Conservation (phyloP, 2,797 vertebrate species). For the Echeneis naucrates region DNA sequence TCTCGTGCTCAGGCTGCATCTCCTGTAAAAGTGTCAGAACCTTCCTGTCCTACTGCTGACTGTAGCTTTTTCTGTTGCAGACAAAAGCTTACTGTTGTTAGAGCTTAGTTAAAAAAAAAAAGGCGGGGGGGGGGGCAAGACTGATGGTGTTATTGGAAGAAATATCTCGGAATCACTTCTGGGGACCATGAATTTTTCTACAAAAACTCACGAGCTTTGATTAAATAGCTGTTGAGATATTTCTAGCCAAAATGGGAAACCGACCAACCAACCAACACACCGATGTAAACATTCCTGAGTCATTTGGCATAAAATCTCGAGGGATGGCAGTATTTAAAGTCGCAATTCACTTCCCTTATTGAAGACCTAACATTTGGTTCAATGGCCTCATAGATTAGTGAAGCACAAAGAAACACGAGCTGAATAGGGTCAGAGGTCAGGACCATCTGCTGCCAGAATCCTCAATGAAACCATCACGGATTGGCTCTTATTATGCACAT, state of each 20-base stretch:
- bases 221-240: background rate
- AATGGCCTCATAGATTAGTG: constrained; percentile 22
- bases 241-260: background rate
- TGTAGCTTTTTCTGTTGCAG: no score
- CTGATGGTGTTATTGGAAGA: background rate
- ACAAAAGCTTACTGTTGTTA: no score
- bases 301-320: background rate
- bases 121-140: no score
- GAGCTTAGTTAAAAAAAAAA: no score
- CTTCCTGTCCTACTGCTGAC: no score
- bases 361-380: constrained; percentile 1
- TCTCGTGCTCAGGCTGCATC: no score
- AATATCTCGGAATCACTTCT: background rate
- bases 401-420: constrained; percentile 56
- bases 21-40: no score
- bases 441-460: constrained; percentile 55
- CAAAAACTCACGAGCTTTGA: background rate
- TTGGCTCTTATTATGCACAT: constrained; percentile 63
- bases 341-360: background rate
- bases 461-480: constrained; percentile 60
- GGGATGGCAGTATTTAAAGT: constrained; percentile 10
- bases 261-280: background rate
- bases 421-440: constrained; percentile 71
- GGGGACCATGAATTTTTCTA: background rate
- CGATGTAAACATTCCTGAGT: no score